These are phyloP conservation scores for Tonatia bakeri DNA, from an alignment of 2,113 vertebrate species.

Conservation along the genomic window DNA sequence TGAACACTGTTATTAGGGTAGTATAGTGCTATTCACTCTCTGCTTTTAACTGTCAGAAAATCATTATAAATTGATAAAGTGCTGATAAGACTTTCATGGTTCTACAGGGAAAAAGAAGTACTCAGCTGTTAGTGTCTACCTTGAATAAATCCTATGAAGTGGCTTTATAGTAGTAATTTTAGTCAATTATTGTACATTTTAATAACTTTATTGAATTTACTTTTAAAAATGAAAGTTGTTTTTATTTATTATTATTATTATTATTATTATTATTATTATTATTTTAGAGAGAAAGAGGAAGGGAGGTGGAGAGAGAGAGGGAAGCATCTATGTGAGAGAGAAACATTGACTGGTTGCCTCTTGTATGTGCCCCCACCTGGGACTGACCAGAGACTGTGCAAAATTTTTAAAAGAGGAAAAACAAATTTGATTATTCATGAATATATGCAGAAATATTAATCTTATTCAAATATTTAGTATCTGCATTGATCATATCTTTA, in stretches of 20 bases:
- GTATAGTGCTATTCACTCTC: not conserved
- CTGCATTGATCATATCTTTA: not conserved
- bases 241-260: too few species aligned
- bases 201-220: slow-evolving; percentile 12
- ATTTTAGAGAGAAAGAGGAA: too few species aligned
- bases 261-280: too few species aligned
- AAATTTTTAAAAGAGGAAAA: not conserved
- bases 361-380: too few species aligned
- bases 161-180: not conserved
- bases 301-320: too few species aligned
- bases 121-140: slow-evolving; percentile 4
- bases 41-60: slow-evolving; percentile 32
- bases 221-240: not conserved
- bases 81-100: slow-evolving; percentile 10
- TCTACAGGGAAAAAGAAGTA: not conserved
- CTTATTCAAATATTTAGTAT: not conserved
- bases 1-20: not conserved
- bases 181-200: not conserved
- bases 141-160: not conserved
- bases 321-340: too few species aligned
- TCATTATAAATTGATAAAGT: slow-evolving; percentile 32
- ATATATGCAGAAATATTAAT: not conserved
- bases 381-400: not conserved
- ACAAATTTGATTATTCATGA: not conserved
- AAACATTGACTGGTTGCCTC: too few species aligned